phyloP scores from a whole-genome alignment of 2,888 invertebrate species.

The Platynereis dumerilii region DNA sequence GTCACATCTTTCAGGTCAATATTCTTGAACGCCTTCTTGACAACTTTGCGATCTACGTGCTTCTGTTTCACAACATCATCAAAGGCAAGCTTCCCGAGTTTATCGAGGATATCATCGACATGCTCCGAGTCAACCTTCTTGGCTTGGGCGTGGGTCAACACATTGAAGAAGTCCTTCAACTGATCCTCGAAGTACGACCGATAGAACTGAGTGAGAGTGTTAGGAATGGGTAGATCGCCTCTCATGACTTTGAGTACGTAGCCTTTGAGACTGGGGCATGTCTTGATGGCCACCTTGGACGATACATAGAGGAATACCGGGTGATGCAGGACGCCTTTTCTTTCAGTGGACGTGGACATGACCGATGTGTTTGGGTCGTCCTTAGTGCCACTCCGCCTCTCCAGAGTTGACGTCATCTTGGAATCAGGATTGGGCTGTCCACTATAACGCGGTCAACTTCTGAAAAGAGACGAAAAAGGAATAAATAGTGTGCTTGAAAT shows the following conservation, averaged over 20 bases:
- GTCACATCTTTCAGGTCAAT: neutral
- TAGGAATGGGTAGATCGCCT: slow-evolving; percentile 24
- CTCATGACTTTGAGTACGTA: slow-evolving; percentile 13
- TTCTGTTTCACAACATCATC: slow-evolving; percentile 19
- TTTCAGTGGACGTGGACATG: too few relatives aligned
- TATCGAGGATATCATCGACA: slow-evolving; percentile 15
- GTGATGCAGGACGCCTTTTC: too few relatives aligned
- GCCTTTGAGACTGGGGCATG: slow-evolving; percentile 1
- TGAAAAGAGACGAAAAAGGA: too few relatives aligned
- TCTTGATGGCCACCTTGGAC: too few relatives aligned
- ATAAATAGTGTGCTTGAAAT: too few relatives aligned
- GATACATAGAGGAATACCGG: too few relatives aligned
- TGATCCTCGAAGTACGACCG: slow-evolving; percentile 24
- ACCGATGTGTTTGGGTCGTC: too few relatives aligned
- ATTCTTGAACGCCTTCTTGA: slow-evolving; percentile 3
- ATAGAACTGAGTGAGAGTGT: slow-evolving; percentile 31
- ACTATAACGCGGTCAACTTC: too few relatives aligned
- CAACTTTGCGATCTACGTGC: slow-evolving; percentile 11
- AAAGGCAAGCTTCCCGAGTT: slow-evolving; percentile 25
- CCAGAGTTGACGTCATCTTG: too few relatives aligned
- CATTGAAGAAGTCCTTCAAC: slow-evolving; percentile 7
- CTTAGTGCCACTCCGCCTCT: too few relatives aligned
- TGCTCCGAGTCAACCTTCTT: neutral
- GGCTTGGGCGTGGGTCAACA: neutral
- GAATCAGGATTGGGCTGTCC: too few relatives aligned